Evolutionary conservation across 2,113 vertebrate genomes (phyloP).

Genomic region (Pleuronectes platessa): DNA sequence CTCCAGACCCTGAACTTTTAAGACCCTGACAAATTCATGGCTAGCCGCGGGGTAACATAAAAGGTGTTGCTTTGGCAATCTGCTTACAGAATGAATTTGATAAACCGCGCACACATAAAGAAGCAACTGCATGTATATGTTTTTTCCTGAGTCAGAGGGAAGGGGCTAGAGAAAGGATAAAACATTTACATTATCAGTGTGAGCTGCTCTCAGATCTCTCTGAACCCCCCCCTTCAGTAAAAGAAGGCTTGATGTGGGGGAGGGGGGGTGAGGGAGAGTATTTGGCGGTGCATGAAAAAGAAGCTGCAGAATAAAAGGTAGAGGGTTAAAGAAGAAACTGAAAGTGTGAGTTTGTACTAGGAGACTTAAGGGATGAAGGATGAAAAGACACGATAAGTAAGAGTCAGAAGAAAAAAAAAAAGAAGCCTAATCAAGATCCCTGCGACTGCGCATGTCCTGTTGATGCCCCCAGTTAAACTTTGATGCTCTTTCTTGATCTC

Average conservation of each 20-base stretch:
- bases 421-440: slow-evolving; percentile 20
- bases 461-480: slow-evolving; percentile 37
- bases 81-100: slow-evolving; percentile 74
- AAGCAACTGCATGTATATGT: slow-evolving; percentile 44
- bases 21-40: slow-evolving; percentile 69
- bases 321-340: slow-evolving; percentile 24
- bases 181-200: slow-evolving; percentile 72
- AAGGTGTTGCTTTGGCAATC: slow-evolving; percentile 72
- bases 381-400: slow-evolving; percentile 25
- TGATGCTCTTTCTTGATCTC: slow-evolving; percentile 38
- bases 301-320: slow-evolving; percentile 7
- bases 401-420: background rate
- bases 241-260: slow-evolving; percentile 32
- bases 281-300: slow-evolving; percentile 11
- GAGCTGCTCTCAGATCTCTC: slow-evolving; percentile 62
- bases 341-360: slow-evolving; percentile 21
- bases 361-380: slow-evolving; percentile 2
- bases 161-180: slow-evolving; percentile 64
- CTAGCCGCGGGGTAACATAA: slow-evolving; percentile 69
- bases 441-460: slow-evolving; percentile 14
- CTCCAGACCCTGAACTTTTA: slow-evolving; percentile 56
- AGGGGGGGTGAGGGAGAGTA: slow-evolving; percentile 3
- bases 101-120: slow-evolving; percentile 63
- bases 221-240: slow-evolving; percentile 34
- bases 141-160: slow-evolving; percentile 63